Base-by-base conservation (phyloP, 2,888 invertebrate genomes). In the Macaria liturata region DNA sequence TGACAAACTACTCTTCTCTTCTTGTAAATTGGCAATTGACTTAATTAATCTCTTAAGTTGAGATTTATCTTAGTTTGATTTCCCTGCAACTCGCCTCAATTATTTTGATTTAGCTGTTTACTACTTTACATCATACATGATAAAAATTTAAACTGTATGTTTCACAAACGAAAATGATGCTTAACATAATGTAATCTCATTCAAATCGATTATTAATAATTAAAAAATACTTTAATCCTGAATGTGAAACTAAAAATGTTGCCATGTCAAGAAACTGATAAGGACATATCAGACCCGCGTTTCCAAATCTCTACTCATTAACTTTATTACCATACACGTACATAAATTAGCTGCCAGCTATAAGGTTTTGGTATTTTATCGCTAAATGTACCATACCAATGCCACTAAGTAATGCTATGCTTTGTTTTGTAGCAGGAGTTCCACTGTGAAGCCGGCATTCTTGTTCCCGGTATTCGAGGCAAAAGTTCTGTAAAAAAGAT, bases 391-490 rank as follows among this genome's bases (percentile, higher is more conserved):
- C 66, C 42, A 82, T 62, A 55, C 80, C 69, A 3, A 74, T 73
- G 55, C 78, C 69, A 66, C 77, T 70, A 49, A 84, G 65, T 59
- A 88, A 65, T 32, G 78, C 37, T 51, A 72, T 42, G 61, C 73
- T 80, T 49, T 71, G 65, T 54, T 72, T 65, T 44, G 61, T 45
- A 4, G 44, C 55, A 37, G 62, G 62, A 8, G 71, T 64, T 9
- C 80, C 83, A 45, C 67, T 72, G 8, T 75, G 64, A 54, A 77
- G 54, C 6, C 80, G 75, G 72, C 91, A 91, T 69, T 91, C 91
- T 57, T 85, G 83, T 1, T 82, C 86, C 20, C 86, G 82, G 68
- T 90, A 91, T 73, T 86, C 88, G 54, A 87, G 74, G 76, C 91
- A 91, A 74, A 87, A 91, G 71, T 80, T 89, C 91, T 91, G 91